Percentiles rank a stretch among this genome's conserved stretches.
Evolutionary conservation across 2,113 vertebrate genomes (phyloP).

Genomic region (Symphodus melops): DNA sequence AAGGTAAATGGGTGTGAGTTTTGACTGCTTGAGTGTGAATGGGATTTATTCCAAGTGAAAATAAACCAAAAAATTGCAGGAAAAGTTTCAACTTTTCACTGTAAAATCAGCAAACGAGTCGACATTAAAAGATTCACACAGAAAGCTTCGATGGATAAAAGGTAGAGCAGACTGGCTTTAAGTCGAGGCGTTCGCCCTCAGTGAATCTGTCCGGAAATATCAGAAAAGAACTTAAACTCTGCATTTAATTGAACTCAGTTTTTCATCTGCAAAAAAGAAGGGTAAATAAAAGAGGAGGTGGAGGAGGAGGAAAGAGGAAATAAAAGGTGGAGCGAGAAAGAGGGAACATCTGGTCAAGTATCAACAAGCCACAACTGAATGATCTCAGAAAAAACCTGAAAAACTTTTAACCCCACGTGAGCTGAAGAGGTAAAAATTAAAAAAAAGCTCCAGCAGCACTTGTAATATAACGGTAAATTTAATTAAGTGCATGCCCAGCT

Average conservation of each 20-base stretch:
- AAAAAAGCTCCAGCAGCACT: not conserved
- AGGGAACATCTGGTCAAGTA: constrained; percentile 10
- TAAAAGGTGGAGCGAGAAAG: constrained; percentile 9
- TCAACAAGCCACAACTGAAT: not conserved
- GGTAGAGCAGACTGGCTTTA: not conserved
- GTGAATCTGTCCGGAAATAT: not conserved
- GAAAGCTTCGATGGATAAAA: not conserved
- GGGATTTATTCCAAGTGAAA: not conserved
- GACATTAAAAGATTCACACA: not conserved
- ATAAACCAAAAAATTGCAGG: not conserved
- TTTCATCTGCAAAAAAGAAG: not conserved
- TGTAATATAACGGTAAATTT: too few relatives aligned
- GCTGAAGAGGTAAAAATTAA: not conserved
- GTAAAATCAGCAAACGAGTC: not conserved
- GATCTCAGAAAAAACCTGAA: not conserved
- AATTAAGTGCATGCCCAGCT: too few relatives aligned
- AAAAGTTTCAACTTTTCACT: not conserved
- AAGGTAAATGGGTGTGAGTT: constrained; percentile 48
- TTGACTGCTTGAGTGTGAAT: constrained; percentile 8
- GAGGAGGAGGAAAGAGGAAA: constrained; percentile 8
- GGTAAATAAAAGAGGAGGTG: not conserved
- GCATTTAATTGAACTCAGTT: not conserved
- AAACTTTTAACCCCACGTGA: not conserved
- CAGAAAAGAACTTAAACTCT: not conserved
- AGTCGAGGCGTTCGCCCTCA: not conserved